Evolutionary conservation across 2,888 invertebrate species (phyloP).

Genomic region (Aphidius colemani): DNA sequence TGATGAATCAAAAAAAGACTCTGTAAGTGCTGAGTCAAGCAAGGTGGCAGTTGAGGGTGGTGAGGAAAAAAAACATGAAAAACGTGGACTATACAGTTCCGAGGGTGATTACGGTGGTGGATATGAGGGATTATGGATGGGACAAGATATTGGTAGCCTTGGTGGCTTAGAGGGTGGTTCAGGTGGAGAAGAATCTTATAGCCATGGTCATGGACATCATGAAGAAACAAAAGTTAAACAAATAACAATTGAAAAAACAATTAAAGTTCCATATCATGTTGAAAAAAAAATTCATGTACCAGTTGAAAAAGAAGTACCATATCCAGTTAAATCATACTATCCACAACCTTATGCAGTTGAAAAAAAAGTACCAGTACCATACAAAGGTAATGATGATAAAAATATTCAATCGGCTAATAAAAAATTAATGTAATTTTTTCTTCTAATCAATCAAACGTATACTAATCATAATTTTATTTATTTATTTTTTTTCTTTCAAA

Average conservation of each 20-base stretch:
- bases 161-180: conserved; percentile 20
- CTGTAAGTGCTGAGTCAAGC: conserved; percentile 29
- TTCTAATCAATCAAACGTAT: no score
- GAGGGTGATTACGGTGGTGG: conserved; percentile 48
- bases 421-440: no score
- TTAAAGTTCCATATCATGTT: conserved; percentile 68
- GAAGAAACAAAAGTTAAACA: conserved; percentile 49
- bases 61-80: conserved; percentile 74
- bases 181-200: background rate
- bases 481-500: conserved; percentile 21
- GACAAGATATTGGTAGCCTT: conserved; percentile 30
- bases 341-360: conserved; percentile 67
- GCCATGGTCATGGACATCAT: conserved; percentile 37
- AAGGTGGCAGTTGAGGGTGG: conserved; percentile 51
- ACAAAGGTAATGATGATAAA: conserved; percentile 23
- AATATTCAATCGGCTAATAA: no score
- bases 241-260: conserved; percentile 54
- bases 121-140: conserved; percentile 33
- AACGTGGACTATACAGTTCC: conserved; percentile 70
- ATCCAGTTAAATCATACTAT: conserved; percentile 64
- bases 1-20: conserved; percentile 25
- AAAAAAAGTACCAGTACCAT: conserved; percentile 56
- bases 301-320: conserved; percentile 67
- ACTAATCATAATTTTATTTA: no score
- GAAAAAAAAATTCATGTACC: conserved; percentile 72